A percentile compares a stretch with the other conserved stretches of the same genome.
These are phyloP conservation scores for Gnathonemus echidnorhynchus DNA, from an alignment of 2,113 vertebrate genomes.

Conservation along the genomic window DNA sequence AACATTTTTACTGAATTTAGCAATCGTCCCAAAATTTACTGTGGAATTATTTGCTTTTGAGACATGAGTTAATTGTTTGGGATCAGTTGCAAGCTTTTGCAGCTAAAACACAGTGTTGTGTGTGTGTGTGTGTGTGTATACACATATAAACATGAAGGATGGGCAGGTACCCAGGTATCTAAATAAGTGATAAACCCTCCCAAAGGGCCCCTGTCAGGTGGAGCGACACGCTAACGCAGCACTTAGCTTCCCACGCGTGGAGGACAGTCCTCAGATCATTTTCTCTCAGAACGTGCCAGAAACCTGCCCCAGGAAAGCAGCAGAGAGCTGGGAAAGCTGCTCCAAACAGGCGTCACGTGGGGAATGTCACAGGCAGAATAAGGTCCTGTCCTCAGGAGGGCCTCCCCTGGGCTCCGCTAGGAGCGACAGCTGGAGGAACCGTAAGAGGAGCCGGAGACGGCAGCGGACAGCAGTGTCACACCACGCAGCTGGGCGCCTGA, in stretches of 20 bases:
- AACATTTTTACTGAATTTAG: neutral
- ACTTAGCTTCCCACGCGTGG: neutral
- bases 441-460: neutral
- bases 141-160: neutral
- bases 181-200: neutral
- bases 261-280: neutral
- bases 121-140: too few relatives aligned
- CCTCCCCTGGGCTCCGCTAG: neutral
- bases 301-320: conserved; percentile 5
- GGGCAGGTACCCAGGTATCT: neutral
- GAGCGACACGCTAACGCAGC: neutral
- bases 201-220: neutral
- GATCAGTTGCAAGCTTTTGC: too few relatives aligned
- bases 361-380: neutral
- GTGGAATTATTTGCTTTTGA: too few relatives aligned
- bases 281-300: neutral
- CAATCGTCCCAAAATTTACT: neutral
- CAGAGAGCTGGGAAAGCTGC: neutral
- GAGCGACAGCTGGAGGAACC: neutral
- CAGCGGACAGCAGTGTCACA: neutral
- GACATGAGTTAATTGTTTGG: too few relatives aligned
- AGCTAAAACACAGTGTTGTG: too few relatives aligned
- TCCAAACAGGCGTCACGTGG: neutral
- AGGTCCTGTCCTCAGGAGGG: neutral
- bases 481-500: neutral